A percentile compares a stretch with the other conserved stretches of the same genome.
These are phyloP conservation scores for Muntiacus reevesi DNA, from an alignment of 2,113 vertebrate species.

Conservation along the genomic window DNA sequence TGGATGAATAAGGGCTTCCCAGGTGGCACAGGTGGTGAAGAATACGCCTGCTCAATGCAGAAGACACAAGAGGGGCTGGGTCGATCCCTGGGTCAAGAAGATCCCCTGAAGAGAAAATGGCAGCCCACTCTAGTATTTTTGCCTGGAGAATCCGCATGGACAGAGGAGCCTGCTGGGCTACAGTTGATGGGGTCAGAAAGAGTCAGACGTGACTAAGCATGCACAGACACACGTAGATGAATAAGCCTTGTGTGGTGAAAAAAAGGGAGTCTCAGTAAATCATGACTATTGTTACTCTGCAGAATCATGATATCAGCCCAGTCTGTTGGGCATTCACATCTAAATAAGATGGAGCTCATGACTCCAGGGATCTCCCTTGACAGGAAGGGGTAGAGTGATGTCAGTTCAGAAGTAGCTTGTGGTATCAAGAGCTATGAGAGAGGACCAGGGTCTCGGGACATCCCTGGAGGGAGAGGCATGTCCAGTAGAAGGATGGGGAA, in stretches of 20 bases:
- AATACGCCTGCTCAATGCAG: background rate
- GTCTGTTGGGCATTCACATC: background rate
- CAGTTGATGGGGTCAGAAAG: background rate
- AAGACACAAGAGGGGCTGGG: background rate
- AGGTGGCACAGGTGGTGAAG: background rate
- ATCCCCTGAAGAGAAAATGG: background rate
- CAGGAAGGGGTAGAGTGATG: background rate
- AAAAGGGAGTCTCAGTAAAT: background rate
- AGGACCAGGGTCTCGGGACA: no score
- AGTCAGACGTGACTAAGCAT: background rate
- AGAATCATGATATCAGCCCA: background rate
- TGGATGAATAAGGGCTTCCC: background rate
- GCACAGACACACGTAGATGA: background rate
- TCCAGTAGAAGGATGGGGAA: background rate
- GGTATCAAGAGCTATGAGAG: background rate
- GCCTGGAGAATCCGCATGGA: background rate
- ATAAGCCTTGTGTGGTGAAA: background rate
- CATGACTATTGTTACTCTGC: accelerated
- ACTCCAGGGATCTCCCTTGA: background rate
- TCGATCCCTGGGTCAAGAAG: background rate
- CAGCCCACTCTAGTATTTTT: background rate
- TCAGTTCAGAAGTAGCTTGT: no score
- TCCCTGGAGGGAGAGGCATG: background rate
- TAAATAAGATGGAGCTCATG: background rate
- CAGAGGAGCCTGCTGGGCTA: background rate